These are phyloP conservation scores for Momotus momota DNA, from an alignment of 2,797 vertebrate species.

Conservation along the genomic window DNA sequence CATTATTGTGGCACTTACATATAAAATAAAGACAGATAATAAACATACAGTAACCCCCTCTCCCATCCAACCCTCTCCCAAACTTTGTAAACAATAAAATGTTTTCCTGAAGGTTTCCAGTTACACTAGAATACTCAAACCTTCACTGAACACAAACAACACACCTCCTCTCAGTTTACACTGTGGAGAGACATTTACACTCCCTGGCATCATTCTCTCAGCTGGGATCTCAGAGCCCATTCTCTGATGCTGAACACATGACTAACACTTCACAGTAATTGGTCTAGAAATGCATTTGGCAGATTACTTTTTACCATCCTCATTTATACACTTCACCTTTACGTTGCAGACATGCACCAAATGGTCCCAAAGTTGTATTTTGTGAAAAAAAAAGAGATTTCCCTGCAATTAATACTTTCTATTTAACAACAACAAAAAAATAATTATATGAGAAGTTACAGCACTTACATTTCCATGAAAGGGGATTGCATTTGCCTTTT, in stretches of 20 bases:
- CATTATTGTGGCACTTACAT: not conserved
- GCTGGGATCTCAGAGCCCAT: not conserved
- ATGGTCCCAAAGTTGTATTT: not conserved
- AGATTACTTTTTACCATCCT: not conserved
- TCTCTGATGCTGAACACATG: not conserved
- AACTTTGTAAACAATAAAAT: not conserved
- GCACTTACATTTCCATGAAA: slow-evolving; percentile 10
- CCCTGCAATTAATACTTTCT: not conserved
- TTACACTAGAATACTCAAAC: not conserved
- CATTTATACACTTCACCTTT: not conserved
- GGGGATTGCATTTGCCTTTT: not conserved
- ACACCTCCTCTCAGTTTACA: not conserved
- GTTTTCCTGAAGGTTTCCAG: not conserved
- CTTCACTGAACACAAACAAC: not conserved
- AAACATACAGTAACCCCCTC: not conserved
- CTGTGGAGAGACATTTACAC: not conserved
- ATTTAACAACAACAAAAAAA: not conserved
- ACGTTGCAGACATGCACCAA: not conserved
- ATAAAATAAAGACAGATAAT: not conserved
- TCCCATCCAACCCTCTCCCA: not conserved
- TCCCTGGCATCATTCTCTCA: not conserved
- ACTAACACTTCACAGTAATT: not conserved
- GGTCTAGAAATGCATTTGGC: not conserved
- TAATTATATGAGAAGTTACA: not conserved
- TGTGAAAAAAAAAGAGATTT: not conserved